These are phyloP conservation scores for Serilophus lunatus DNA, from an alignment of 2,113 vertebrate species.

Conservation along the genomic window DNA sequence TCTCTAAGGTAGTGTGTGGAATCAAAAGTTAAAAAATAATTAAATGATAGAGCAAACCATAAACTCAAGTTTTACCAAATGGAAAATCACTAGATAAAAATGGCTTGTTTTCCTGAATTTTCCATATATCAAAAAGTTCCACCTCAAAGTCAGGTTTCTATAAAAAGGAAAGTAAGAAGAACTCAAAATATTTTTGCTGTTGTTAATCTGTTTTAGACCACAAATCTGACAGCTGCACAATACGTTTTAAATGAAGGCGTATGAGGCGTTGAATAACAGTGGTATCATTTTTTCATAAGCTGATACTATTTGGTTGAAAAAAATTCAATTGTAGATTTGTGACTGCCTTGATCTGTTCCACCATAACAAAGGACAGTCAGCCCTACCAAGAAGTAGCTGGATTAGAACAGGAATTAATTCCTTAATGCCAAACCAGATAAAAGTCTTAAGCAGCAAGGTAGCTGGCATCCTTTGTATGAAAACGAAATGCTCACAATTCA, in stretches of 20 bases:
- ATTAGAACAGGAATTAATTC: constrained; percentile 17
- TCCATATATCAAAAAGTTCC: not conserved
- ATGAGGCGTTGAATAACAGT: not conserved
- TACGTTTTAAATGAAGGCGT: not conserved
- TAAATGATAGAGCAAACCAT: not conserved
- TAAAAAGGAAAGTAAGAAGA: not conserved
- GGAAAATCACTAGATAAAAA: not conserved
- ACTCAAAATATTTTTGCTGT: not conserved
- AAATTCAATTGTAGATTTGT: not conserved
- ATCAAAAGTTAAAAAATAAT: not conserved
- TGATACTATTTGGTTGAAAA: not conserved
- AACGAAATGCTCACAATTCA: not conserved
- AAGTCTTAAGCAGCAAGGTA: constrained; percentile 6
- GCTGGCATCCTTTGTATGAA: not conserved
- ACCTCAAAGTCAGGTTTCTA: not conserved
- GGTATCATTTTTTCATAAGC: not conserved
- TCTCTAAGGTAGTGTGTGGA: not conserved
- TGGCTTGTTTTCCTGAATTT: not conserved
- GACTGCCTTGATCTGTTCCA: not conserved
- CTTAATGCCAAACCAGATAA: not conserved
- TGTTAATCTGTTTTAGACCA: not conserved
- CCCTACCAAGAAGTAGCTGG: not conserved
- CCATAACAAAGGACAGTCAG: not conserved
- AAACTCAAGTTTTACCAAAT: not conserved
- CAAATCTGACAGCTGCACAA: not conserved